Conservation (phyloP, 92 coral and sea anemone species). For the Anthopleura xanthogrammica region DNA sequence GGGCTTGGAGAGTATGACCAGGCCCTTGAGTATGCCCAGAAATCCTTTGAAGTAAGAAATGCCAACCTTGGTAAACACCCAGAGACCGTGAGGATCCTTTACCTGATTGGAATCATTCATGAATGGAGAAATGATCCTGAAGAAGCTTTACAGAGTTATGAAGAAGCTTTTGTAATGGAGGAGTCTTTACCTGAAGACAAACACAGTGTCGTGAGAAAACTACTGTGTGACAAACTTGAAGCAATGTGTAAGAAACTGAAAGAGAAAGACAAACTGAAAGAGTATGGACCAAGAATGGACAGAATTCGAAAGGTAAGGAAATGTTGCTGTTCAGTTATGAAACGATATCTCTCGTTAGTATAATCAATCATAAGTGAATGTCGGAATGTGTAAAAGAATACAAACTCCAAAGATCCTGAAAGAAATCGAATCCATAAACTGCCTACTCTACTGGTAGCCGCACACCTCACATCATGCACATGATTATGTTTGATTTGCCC, state of each 20-base stretch:
- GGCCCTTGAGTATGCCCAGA: slow-evolving; percentile 45
- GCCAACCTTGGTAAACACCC: slow-evolving; percentile 53
- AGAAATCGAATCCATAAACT: no score
- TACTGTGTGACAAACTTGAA: slow-evolving; percentile 21
- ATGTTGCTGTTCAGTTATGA: no score
- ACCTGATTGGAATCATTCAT: slow-evolving; percentile 51
- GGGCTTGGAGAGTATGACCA: slow-evolving; percentile 25
- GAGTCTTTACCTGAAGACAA: slow-evolving; percentile 48
- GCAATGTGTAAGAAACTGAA: slow-evolving; percentile 10
- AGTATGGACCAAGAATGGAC: slow-evolving; percentile 4
- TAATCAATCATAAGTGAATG: no score
- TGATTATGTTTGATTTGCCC: no score
- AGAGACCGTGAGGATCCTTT: slow-evolving; percentile 61
- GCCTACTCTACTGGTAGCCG: no score
- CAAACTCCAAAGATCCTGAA: no score
- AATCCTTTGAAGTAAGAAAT: slow-evolving; percentile 44
- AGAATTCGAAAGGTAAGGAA: background rate
- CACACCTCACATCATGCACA: no score
- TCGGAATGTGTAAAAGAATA: no score
- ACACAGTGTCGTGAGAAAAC: slow-evolving; percentile 51
- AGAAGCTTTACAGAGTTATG: slow-evolving; percentile 41
- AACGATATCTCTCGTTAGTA: no score
- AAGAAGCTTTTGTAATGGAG: slow-evolving; percentile 62
- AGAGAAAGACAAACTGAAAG: background rate
- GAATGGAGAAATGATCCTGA: slow-evolving; percentile 21